A percentile compares a stretch with the other conserved stretches of the same genome.
Evolutionary conservation across 1,140 invertebrate genomes (phyloP).

Genomic region (Anoplophora glabripennis): DNA sequence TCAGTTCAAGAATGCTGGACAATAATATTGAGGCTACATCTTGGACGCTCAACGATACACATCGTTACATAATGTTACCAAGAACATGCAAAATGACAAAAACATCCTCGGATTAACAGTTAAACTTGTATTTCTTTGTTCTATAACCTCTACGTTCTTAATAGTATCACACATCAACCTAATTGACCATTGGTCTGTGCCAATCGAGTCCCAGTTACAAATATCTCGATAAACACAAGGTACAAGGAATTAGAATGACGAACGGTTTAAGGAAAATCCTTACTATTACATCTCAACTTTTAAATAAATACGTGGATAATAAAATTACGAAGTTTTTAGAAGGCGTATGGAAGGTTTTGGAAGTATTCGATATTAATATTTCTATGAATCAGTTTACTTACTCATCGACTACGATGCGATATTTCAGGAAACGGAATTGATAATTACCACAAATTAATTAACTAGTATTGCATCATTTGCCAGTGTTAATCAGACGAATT

Average conservation of each 20-base stretch:
- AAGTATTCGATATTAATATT: too few relatives aligned
- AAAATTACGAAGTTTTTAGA: too few relatives aligned
- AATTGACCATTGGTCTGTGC: not conserved
- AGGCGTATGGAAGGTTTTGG: too few relatives aligned
- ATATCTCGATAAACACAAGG: conserved; percentile 19
- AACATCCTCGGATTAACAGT: too few relatives aligned
- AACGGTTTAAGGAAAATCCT: too few relatives aligned
- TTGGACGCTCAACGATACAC: too few relatives aligned
- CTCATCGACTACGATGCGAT: conserved; percentile 1
- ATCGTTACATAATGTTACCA: conserved; percentile 30
- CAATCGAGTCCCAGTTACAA: conserved; percentile 20
- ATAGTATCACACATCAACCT: not conserved
- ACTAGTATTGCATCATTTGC: not conserved
- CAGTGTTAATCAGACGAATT: too few relatives aligned
- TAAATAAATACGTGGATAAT: too few relatives aligned
- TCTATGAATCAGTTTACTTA: not conserved
- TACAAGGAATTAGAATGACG: not conserved
- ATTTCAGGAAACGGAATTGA: conserved; percentile 4
- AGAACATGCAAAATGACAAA: conserved; percentile 22
- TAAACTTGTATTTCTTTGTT: conserved; percentile 8
- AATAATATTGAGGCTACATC: conserved; percentile 13
- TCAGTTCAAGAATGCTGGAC: conserved; percentile 38
- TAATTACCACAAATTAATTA: conserved; percentile 1
- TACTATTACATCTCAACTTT: too few relatives aligned
- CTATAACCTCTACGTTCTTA: conserved; percentile 1